These are phyloP conservation scores for Macrobrachium nipponense DNA, from an alignment of 1,140 invertebrate genomes.

Conservation along the genomic window DNA sequence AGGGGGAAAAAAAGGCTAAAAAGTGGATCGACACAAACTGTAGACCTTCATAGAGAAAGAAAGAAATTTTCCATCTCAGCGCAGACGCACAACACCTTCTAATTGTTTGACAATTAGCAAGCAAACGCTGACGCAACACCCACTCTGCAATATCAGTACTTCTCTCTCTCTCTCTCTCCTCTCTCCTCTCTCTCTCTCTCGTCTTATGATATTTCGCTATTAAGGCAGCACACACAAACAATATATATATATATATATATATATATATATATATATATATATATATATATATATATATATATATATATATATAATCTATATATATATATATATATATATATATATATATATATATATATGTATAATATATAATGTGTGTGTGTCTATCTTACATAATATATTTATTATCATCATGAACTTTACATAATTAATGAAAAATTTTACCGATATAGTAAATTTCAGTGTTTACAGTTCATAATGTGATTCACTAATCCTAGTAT, in stretches of 20 bases:
- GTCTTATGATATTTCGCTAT: too few species aligned
- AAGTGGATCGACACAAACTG: too few species aligned
- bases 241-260: slow-evolving; percentile 10
- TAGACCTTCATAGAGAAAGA: too few species aligned
- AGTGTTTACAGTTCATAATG: not conserved
- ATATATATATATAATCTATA: not conserved
- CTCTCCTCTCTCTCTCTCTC: too few species aligned
- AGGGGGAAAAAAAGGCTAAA: too few species aligned
- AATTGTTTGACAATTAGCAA: too few species aligned
- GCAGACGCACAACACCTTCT: too few species aligned
- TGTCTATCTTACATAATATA: not conserved
- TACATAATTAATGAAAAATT: not conserved
- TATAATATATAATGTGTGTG: not conserved
- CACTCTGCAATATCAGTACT: too few species aligned
- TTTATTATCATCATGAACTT: not conserved
- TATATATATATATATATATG: not conserved
- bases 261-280: slow-evolving; percentile 20
- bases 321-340: not conserved
- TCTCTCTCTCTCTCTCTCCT: too few species aligned
- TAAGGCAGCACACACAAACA: too few species aligned
- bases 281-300: slow-evolving; percentile 20
- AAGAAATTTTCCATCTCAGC: too few species aligned
- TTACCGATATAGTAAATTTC: not conserved
- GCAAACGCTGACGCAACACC: too few species aligned
- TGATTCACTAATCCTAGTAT: not conserved